Percentiles rank a stretch among this genome's conserved stretches.
Evolutionary conservation across 2,113 vertebrate genomes (phyloP).

Genomic region (Gopherus flavomarginatus): DNA sequence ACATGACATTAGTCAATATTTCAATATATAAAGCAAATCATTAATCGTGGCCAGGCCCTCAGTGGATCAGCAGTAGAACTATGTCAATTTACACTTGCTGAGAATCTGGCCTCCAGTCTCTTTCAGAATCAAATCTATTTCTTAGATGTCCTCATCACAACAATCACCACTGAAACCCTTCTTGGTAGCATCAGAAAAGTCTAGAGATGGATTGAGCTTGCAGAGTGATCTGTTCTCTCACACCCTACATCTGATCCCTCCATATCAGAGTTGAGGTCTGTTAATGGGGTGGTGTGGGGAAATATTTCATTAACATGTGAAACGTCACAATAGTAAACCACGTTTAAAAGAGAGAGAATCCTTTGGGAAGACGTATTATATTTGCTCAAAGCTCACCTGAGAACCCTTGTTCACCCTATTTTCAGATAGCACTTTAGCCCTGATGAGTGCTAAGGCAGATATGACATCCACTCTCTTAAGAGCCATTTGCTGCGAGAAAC

Average conservation of each 20-base stretch:
- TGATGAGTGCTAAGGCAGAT: not conserved
- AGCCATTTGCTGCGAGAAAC: not conserved
- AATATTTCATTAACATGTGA: not conserved
- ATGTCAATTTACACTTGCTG: not conserved
- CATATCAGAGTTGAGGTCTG: rapidly evolving
- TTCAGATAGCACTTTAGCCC: not conserved
- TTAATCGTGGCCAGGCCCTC: not conserved
- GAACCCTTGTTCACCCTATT: rapidly evolving
- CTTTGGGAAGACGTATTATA: not conserved
- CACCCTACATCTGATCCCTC: not conserved
- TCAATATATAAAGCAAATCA: not conserved
- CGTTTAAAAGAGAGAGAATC: not conserved
- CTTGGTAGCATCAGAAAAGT: not conserved
- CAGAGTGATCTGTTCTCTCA: not conserved
- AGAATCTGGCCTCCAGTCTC: not conserved
- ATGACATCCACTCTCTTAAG: not conserved
- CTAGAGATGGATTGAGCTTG: not conserved
- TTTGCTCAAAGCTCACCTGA: not conserved
- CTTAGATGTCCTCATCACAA: not conserved
- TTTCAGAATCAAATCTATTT: not conserved
- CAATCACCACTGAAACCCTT: not conserved
- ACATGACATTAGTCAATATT: not conserved
- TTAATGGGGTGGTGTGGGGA: not conserved
- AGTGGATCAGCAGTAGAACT: not conserved
- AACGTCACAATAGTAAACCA: not conserved